A percentile compares a stretch with the other conserved stretches of the same genome.
These are phyloP conservation scores for Chrysolina oricalcia DNA, from an alignment of 2,888 invertebrate genomes.

Conservation along the genomic window DNA sequence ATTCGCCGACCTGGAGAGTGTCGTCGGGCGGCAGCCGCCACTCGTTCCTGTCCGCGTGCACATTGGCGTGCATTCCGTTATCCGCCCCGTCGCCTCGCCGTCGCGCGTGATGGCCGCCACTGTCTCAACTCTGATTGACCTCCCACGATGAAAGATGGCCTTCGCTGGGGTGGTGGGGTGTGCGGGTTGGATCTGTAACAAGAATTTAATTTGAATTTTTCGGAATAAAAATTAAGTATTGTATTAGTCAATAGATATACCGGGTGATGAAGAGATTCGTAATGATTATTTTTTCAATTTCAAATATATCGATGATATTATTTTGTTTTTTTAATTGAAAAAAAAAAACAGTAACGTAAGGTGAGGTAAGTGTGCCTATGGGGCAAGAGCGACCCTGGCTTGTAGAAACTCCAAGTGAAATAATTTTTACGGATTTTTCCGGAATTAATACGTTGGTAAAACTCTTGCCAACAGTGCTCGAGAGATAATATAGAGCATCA, in stretches of 20 bases:
- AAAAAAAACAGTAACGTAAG: no score
- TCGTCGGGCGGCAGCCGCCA: constrained; percentile 95
- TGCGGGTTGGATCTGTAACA: constrained; percentile 25
- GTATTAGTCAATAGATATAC: no score
- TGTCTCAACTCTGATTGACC: constrained; percentile 59
- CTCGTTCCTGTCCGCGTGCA: constrained; percentile 90
- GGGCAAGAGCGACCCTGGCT: not conserved
- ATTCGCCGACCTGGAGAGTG: constrained; percentile 90
- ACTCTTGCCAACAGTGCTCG: constrained; percentile 15
- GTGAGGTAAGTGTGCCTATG: no score
- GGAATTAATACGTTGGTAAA: constrained; percentile 26
- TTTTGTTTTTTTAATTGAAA: no score
- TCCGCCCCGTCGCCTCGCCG: constrained; percentile 73
- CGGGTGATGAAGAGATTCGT: no score
- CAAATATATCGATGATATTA: no score
- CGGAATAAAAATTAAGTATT: not conserved
- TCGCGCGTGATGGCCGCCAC: constrained; percentile 70
- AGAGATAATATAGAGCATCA: not conserved
- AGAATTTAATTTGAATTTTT: not conserved
- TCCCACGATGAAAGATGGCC: constrained; percentile 48
- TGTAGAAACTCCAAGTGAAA: not conserved
- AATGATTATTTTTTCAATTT: no score
- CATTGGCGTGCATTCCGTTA: constrained; percentile 90
- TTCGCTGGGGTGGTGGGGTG: constrained; percentile 28
- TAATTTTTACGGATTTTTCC: constrained; percentile 18